Evolutionary conservation across 2,113 vertebrate genomes (phyloP), one percentile per base, ranked within the genome.

Genomic region (Pteropus alecto): DNA sequence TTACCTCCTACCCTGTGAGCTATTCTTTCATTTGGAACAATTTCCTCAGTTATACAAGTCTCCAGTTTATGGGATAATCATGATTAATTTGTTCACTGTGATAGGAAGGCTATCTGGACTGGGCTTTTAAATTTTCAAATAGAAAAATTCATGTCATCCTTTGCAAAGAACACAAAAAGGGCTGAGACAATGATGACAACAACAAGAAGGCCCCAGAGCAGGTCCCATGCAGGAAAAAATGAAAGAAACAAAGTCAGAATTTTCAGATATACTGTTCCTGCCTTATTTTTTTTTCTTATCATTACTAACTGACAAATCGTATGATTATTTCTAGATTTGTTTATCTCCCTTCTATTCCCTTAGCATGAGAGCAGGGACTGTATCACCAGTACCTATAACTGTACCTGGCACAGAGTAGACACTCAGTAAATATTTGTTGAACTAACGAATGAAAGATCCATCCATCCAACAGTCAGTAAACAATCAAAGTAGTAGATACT

Each of bases 1-100:
- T 98, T 98, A 97, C 98, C 98, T 98, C 97, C 98, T 98, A 97
- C 98, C 93, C 98, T 96, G 97, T 97, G 97, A 98, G 97, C 97
- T 94, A 78, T 96, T 93, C 98, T 98, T 98, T 97, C 98, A 97
- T 96, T 98, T 98, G 97, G 97, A 97, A 93, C 93, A 96, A 97
- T 98, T 98, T 98, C 97, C 97, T 98, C 90, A 56, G 79, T 97
- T 94, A 82, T 95, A 94, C 92, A 98, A 95, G 94, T 92, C 96
- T 93, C 96, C 96, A 11, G 96, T 98, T 97, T 92, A 81, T 73
- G 65, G 90, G 43, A 63, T 79, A 74, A 87, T 70, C 78, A 78
- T 88, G 89, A 94, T 91, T 93, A 77, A 97, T 89, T 91, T 91
- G 71, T 30, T 63, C 43, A 94, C 41, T 71, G 76, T 82, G 73